Evolutionary conservation across 1,140 invertebrate species (phyloP).

Genomic region (Triops cancriformis): DNA sequence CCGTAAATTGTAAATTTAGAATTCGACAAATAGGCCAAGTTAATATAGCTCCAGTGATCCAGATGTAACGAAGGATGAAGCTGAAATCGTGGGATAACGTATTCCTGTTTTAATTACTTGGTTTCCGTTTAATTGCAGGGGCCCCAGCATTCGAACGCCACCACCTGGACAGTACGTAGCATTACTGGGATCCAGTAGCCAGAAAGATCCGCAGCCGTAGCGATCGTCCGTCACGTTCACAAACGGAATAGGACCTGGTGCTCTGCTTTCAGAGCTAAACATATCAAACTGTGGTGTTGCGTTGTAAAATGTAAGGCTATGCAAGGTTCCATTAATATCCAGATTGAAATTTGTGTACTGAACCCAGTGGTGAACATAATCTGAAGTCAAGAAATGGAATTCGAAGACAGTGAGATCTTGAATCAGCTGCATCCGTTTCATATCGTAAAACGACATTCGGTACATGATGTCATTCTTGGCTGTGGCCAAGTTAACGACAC

Average conservation of each 20-base stretch:
- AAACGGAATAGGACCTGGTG: neutral
- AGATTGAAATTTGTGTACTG: neutral
- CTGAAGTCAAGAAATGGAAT: neutral
- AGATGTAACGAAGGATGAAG: no score
- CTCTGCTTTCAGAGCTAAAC: neutral
- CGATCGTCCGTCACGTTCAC: neutral
- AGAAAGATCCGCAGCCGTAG: neutral
- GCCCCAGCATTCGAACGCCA: neutral
- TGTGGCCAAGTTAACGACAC: neutral
- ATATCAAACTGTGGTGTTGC: neutral
- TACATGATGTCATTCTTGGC: neutral
- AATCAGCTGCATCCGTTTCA: neutral
- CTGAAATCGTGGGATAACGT: neutral
- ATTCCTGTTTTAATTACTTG: neutral
- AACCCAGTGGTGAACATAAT: neutral
- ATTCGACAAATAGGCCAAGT: no score
- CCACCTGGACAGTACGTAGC: neutral
- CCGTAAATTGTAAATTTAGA: no score
- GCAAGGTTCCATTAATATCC: neutral
- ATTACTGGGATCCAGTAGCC: neutral
- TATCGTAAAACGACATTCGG: neutral
- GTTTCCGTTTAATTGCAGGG: neutral
- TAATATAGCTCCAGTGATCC: no score
- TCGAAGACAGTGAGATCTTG: neutral
- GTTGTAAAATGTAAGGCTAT: neutral